Base-by-base conservation (phyloP, 2,797 vertebrate species). In the Lacerta agilis region DNA sequence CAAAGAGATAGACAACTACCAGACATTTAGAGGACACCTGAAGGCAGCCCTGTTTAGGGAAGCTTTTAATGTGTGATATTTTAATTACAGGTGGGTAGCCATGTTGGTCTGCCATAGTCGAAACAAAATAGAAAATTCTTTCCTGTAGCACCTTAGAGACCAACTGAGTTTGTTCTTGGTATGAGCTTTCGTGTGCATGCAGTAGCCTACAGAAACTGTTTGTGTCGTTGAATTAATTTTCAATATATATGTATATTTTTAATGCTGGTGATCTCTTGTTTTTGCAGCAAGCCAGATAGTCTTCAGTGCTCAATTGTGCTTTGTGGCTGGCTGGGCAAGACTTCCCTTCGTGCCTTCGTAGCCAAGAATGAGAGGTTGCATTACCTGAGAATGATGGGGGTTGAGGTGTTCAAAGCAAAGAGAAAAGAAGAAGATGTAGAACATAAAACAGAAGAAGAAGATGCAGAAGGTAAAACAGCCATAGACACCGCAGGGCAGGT, bases 281-380 rank as follows among this genome's bases (percentile, higher is more conserved):
- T 92, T 94, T 79, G 0, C 91, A 99, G 99, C 91, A 97, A 97
- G 90, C 96, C 97, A 0, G 95, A 94, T 0, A 95, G 98, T 83
- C 98, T 98, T 61, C 98, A 98, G 97, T 99, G 99, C 85, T 95
- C 98, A 85, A 98, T 99, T 78, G 98, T 99, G 95, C 95, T 99
- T 81, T 99, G 99, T 38, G 99, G 99, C 29, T 99, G 99, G 99
- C 98, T 98, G 86, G 99, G 99, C 10, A 99, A 99, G 97, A 98
- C 98, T 0, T 99, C 99, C 8, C 98, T 99, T 90, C 98, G 98
- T 69, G 98, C 98, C 82, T 99, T 99, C 43, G 99, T 99, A 84
- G 97, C 98, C 23, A 98, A 98, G 91, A 99, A 99, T 7, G 99
- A 99, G 93, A 97, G 98, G 72, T 97, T 98, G 80, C 99, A 99